Percentiles rank a stretch among this genome's conserved stretches.
Conservation (phyloP, 2,113 vertebrate species). For the Accipiter cooperii region DNA sequence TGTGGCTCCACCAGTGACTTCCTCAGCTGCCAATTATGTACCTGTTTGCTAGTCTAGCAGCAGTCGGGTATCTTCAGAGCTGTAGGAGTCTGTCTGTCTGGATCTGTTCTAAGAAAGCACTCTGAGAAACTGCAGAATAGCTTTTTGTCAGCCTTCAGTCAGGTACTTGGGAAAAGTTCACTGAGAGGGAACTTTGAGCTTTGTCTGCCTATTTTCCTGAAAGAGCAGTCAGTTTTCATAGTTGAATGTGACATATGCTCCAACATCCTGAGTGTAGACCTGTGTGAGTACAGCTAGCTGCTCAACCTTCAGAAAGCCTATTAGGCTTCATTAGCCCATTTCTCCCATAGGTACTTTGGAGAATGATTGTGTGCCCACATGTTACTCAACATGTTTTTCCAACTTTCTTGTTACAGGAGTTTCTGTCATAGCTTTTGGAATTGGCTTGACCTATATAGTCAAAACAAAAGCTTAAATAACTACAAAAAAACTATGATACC, state of each 20-base stretch:
- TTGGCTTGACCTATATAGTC: background rate
- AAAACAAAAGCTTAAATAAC: background rate
- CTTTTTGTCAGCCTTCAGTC: background rate
- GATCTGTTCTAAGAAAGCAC: background rate
- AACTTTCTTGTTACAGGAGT: background rate
- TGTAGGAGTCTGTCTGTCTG: background rate
- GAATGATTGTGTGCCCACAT: background rate
- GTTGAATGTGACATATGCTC: background rate
- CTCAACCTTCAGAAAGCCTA: background rate
- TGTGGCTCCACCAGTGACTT: constrained; percentile 13
- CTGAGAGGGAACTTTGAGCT: background rate
- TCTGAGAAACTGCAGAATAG: background rate
- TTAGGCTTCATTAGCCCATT: background rate
- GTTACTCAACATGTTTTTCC: background rate
- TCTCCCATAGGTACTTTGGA: background rate
- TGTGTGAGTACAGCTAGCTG: background rate
- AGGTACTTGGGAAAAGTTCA: background rate
- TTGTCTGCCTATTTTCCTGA: rapidly evolving
- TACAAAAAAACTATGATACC: background rate
- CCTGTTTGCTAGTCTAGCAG: background rate
- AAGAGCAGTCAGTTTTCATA: background rate
- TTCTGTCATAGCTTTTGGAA: background rate
- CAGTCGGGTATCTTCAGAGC: background rate
- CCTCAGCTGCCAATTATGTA: background rate
- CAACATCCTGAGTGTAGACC: background rate